phyloP scores from a whole-genome alignment of 2,797 vertebrate species.

The Crenuchus spilurus region DNA sequence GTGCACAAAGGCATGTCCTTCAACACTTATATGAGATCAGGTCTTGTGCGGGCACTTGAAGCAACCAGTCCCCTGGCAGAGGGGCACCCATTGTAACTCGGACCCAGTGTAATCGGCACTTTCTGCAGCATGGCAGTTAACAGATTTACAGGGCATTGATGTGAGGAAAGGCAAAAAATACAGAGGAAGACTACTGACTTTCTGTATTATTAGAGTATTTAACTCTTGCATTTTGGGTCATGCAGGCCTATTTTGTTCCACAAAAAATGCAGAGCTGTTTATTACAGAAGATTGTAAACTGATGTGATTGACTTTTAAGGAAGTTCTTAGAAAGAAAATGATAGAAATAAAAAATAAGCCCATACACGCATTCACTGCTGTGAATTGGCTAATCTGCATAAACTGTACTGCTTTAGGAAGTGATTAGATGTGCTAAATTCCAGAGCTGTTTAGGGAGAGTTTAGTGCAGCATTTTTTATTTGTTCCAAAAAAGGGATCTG shows the following conservation, averaged over 20 bases:
- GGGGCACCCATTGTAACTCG: constrained; percentile 14
- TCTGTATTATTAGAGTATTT: constrained; percentile 32
- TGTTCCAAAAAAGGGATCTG: no score
- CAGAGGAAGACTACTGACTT: constrained; percentile 14
- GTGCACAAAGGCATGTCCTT: constrained; percentile 40
- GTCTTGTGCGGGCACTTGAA: constrained; percentile 21
- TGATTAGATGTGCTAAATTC: background rate
- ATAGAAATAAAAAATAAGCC: constrained; percentile 9
- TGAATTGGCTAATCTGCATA: constrained; percentile 22
- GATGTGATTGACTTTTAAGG: no score
- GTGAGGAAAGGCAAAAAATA: constrained; percentile 25
- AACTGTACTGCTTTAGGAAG: constrained; percentile 4
- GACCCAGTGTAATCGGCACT: constrained; percentile 23
- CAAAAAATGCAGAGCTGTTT: no score
- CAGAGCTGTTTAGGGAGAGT: background rate
- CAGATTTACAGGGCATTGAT: constrained; percentile 43
- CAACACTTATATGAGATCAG: constrained; percentile 30
- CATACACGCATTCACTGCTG: background rate
- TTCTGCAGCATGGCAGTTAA: constrained; percentile 26
- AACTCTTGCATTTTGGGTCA: background rate
- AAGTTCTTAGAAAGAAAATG: no score
- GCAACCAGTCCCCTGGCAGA: constrained; percentile 1
- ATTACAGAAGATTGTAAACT: no score
- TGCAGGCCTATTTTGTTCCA: background rate
- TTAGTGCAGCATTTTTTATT: background rate